Evolutionary conservation across 2,113 vertebrate species (phyloP).

Genomic region (Cavia aperea): DNA sequence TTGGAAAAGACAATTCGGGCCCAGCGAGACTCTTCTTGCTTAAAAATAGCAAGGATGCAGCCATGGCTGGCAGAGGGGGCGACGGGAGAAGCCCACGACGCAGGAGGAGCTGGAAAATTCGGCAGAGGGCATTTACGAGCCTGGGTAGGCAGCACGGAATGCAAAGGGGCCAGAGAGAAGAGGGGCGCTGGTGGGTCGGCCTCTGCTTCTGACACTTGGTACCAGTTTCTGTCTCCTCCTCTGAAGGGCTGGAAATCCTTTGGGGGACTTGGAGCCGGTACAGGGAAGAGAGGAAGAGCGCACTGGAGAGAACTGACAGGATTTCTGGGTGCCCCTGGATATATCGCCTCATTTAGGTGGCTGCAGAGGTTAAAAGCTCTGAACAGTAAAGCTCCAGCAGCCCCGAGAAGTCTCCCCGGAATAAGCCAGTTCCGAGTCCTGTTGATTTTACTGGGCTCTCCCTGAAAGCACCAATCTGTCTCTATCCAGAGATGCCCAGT

Average conservation of each 20-base stretch:
- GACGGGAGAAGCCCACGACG: neutral
- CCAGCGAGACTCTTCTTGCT: neutral
- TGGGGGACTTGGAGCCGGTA: neutral
- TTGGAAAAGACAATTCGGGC: neutral
- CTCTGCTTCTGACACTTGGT: neutral
- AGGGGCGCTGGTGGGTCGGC: rapidly evolving
- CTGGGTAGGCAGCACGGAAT: neutral
- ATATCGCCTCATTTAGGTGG: neutral
- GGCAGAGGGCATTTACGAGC: neutral
- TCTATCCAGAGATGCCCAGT: neutral
- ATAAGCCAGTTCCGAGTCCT: neutral
- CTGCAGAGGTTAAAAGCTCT: neutral
- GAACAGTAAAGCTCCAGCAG: neutral
- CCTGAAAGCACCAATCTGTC: neutral
- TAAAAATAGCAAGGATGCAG: neutral
- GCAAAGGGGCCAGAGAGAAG: neutral
- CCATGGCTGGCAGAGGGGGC: neutral
- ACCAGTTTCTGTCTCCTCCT: neutral
- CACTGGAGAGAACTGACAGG: neutral
- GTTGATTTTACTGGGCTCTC: neutral
- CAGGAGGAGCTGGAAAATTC: neutral
- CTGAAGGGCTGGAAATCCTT: conserved; percentile 21
- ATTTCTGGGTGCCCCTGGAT: conserved; percentile 26
- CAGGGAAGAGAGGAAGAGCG: neutral
- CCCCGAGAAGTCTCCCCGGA: neutral